phyloP scores from a whole-genome alignment of 2,888 invertebrate genomes.

The Amorpha juglandis region DNA sequence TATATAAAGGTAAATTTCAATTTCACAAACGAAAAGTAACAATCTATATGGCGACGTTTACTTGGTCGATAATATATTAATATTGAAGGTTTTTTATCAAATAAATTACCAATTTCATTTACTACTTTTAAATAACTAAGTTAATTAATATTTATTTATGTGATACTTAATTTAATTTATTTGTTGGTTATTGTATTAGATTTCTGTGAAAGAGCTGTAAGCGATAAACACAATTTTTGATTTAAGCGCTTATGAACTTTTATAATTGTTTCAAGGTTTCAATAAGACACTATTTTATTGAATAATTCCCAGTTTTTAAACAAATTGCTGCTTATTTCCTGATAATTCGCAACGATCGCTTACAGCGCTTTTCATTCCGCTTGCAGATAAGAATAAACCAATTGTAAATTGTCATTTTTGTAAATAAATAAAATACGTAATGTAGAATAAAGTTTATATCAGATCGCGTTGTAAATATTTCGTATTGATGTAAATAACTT shows the following conservation, averaged over 20 bases:
- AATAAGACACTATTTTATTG: not conserved
- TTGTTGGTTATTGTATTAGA: not conserved
- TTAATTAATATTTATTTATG: not conserved
- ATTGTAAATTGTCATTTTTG: constrained; percentile 59
- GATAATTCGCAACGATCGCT: not conserved
- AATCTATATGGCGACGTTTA: constrained; percentile 9
- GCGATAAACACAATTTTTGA: not conserved
- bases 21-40: constrained; percentile 34
- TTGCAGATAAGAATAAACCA: constrained; percentile 10
- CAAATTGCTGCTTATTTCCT: not conserved
- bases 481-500: constrained; percentile 72
- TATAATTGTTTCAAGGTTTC: not conserved
- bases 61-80: not conserved
- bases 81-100: not conserved
- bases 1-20: constrained; percentile 34
- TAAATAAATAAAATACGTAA: constrained; percentile 70
- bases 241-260: not conserved
- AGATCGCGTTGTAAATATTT: constrained; percentile 74
- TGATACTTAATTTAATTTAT: not conserved
- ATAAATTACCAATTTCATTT: not conserved
- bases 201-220: constrained; percentile 1
- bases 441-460: constrained; percentile 69
- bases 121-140: not conserved
- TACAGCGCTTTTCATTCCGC: constrained; percentile 16
- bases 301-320: not conserved